Evolutionary conservation across 1,140 invertebrate genomes (phyloP), one percentile per base, ranked within the genome.

Genomic region (Cecropterus lyciades): DNA sequence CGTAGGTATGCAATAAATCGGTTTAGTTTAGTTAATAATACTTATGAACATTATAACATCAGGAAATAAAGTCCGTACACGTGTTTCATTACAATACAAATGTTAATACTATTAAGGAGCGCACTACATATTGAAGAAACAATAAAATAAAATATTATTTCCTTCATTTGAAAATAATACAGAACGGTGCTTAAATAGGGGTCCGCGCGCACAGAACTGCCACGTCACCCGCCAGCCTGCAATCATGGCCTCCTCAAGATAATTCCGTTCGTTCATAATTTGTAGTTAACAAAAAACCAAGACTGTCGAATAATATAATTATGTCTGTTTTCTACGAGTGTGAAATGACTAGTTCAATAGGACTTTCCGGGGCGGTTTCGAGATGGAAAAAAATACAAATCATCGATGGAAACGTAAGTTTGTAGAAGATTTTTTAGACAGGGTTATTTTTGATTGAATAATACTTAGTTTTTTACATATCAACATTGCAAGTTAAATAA

Each of bases 291-390:
- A 87, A 87, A 89, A 85, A 87, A 84, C 76, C 70, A 70, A 72
- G 72, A 75, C 77, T 77, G 76, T 78, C 75, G 82, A 86, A 85
- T 85, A 80, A 85, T 87, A 76, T 89, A 87, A 89, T 89, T 89
- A 89, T 87, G 83, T 85, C 59, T 85, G 84, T 84, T 82, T 84
- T 83, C 80, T 80, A 79, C 72, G 75, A 80, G 83, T 85, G 83
- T 85, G 80, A 89, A 89, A 89, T 84, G 77, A 87, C 80, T 84
- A 89, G 86, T 86, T 87, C 84, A 87, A 86, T 88, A 80, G 77
- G 72, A 52, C 65, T 73, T 77, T 70, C 70, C 80, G 69, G 67
- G 46, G 52, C 48, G 30, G 53, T 45, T 48, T 14, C 24, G 60
- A 64, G 56, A 49, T 16, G n/a, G 59, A 65, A 77, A 65, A 76